Evolutionary conservation across 2,113 vertebrate genomes (phyloP), one percentile per base, ranked within the genome.

Genomic region (Halcyon malimbica): DNA sequence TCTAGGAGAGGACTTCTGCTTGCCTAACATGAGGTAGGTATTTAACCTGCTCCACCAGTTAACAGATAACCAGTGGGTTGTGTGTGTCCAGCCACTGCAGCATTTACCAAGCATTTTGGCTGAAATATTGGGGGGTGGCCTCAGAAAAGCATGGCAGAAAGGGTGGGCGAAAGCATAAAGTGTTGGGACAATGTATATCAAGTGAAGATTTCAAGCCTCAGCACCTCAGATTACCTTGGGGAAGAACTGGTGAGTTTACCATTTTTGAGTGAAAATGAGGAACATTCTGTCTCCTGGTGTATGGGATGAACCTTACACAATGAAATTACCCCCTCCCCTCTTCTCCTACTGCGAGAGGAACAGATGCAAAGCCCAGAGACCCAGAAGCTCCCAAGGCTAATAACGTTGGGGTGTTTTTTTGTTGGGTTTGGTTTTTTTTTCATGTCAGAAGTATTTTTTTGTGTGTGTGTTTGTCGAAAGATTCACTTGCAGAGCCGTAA

Each of bases 381-480:
- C 90, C 87, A 96, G 97, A 75, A 97, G 96, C 97, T 97, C 84
- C 84, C 78, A 80, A 39, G 78, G 41, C 93, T 95, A 85, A 87
- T 60, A 62, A 44, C 18, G 33, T 13, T 48, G 25, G 25, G 53
- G 9, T 56, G 31, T 16, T 11, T 17, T 39, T 26, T 39, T 53
- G 54, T 53, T 69, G 83, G 29, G 44, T 21, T 18, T 37, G 7
- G 16, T 3, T 23, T 65, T 18, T 48, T 68, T 74, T 51, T 90
- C 80, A 33, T 74, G 69, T 94, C 76, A 92, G 91, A 89, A 97
- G 86, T 94, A 77, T 89, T 84, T 91, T 51, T 68, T 13, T 14
- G 50, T 51, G 50, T 51, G 90, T 89, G 90, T 89, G 90, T 96
- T 78, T 96, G 79, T 78, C 70, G 53, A 76, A 76, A 73, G 96